A percentile compares a stretch with the other conserved stretches of the same genome.
Evolutionary conservation across 2,888 invertebrate genomes (phyloP).

Genomic region (Ennomos fuscantarius): DNA sequence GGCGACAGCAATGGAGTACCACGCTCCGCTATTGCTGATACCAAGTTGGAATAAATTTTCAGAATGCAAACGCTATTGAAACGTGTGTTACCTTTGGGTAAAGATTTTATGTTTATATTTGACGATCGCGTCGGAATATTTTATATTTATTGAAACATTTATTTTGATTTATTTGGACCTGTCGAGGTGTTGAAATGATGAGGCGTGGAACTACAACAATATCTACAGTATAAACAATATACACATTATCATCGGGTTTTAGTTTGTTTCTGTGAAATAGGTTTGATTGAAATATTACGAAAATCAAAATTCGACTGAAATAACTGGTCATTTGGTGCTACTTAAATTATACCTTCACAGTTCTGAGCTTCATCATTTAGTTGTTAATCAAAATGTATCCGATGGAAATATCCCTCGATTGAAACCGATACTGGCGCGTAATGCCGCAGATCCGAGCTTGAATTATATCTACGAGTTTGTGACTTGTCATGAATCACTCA

Average conservation of each 20-base stretch:
- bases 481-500: neutral
- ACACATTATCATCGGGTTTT: slow-evolving; percentile 10
- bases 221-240: slow-evolving; percentile 4
- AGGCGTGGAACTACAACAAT: slow-evolving; percentile 28
- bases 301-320: slow-evolving; percentile 30
- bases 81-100: slow-evolving; percentile 34
- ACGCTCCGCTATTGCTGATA: too few species aligned
- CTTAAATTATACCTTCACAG: slow-evolving; percentile 33
- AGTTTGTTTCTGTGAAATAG: slow-evolving; percentile 8
- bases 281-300: slow-evolving; percentile 5
- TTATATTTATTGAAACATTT: slow-evolving; percentile 37
- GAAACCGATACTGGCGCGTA: slow-evolving; percentile 23
- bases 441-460: slow-evolving; percentile 9
- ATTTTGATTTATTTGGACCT: slow-evolving; percentile 29
- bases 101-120: slow-evolving; percentile 38
- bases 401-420: slow-evolving; percentile 37
- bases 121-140: slow-evolving; percentile 29
- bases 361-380: slow-evolving; percentile 38
- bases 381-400: slow-evolving; percentile 32
- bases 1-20: too few species aligned
- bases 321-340: slow-evolving; percentile 44
- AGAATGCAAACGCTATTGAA: slow-evolving; percentile 29
- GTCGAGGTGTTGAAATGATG: slow-evolving; percentile 33
- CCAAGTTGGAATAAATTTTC: neutral
- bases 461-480: slow-evolving; percentile 15